Conservation (phyloP, 2,888 invertebrate species). For the Spialia ferax region DNA sequence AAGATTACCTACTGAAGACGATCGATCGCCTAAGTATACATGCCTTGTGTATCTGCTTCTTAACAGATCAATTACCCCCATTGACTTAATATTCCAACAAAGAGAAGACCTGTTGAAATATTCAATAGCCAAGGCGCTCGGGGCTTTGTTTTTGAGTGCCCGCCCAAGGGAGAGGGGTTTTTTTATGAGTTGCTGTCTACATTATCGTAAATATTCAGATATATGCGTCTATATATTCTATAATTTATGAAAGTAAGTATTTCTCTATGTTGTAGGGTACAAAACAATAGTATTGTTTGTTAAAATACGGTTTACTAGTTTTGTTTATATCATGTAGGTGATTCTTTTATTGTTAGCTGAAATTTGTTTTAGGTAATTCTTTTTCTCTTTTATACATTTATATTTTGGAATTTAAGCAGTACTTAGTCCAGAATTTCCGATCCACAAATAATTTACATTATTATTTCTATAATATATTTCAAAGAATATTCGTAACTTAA, state of each 20-base stretch:
- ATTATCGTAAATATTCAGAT: conserved; percentile 78
- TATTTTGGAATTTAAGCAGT: no score
- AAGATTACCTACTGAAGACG: background rate
- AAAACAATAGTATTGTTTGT: conserved; percentile 2
- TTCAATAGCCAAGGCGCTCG: conserved; percentile 73
- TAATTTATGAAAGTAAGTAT: conserved; percentile 54
- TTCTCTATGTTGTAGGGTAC: conserved; percentile 36
- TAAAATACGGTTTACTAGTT: conserved; percentile 20
- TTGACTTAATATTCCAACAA: conserved; percentile 84
- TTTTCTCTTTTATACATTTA: no score
- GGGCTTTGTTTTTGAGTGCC: conserved; percentile 83
- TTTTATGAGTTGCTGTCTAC: conserved; percentile 78
- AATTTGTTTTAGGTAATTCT: background rate
- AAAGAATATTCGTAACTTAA: background rate
- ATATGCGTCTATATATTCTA: conserved; percentile 52
- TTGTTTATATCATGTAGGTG: background rate
- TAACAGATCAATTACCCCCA: conserved; percentile 84
- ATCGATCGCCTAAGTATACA: conserved; percentile 21
- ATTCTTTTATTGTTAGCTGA: background rate
- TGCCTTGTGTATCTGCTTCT: conserved; percentile 45
- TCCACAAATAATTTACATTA: no score
- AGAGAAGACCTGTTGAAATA: conserved; percentile 83
- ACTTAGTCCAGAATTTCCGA: no score
- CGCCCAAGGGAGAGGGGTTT: conserved; percentile 69
- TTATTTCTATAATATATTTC: background rate